Base-by-base conservation (phyloP, 2,113 vertebrate species). In the Propithecus coquereli region DNA sequence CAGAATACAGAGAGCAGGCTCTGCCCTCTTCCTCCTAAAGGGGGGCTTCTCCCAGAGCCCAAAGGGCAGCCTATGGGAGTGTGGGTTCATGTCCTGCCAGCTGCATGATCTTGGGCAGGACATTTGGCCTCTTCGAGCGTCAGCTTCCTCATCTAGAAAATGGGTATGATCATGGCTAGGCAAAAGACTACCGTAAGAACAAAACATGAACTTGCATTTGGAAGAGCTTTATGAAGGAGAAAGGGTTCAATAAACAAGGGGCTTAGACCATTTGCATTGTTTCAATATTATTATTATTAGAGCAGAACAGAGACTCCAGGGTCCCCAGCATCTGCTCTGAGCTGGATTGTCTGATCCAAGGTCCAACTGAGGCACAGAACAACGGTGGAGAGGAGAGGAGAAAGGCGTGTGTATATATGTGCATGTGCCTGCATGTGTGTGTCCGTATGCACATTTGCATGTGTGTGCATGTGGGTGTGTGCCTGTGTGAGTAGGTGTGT, bases 101-200 rank as follows among this genome's bases (percentile, higher is more conserved):
- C 1, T 66, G 27, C 6, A 0, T 59, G 20, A 84, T 23, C 74
- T n/a, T 66, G 65, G 30, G 77, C 20, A 50, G 90, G 40, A 84
- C 18, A 88, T 50, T 18, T 54, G 32, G 20, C 47, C 25, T 95
- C 85, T 84, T 20, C 23, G n/a, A 77, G 50, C 34, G 82, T 91
- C 63, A 4, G 61, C 73, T 85, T 94, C 45, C 40, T 73, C 54
- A 74, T 93, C 91, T 91, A 83, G 81, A 95, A 96, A 96, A 91
- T 91, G 94, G 93, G 61, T 73, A 68, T 32, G 54, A 71, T 27
- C 23, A 0, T 22, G 20, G 37, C 9, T 6, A 52, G 10, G 76
- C 81, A 57, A 73, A 81, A 22, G 11, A 11, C 37, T 71, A 9
- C 20, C 14, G 12, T 10, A n/a, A 74, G 40, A n/a, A 74, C 32